A percentile compares a stretch with the other conserved stretches of the same genome.
Conservation (phyloP, 1,140 invertebrate species). For the Listronotus bonariensis region DNA sequence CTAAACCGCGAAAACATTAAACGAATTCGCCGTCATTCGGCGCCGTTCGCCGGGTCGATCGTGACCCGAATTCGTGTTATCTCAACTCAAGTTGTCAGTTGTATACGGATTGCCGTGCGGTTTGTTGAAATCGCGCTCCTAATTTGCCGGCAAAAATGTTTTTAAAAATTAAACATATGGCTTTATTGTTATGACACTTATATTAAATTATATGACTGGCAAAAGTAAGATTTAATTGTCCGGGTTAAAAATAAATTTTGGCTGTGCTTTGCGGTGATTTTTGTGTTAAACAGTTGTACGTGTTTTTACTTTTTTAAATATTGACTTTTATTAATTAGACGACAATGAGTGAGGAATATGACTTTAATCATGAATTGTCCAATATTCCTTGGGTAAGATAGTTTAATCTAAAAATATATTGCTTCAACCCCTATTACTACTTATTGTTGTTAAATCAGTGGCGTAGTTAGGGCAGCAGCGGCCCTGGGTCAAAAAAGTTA, state of each 20-base stretch:
- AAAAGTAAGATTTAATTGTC: not conserved
- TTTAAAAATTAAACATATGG: slow-evolving; percentile 10
- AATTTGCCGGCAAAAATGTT: slow-evolving; percentile 11
- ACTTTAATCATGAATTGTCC: slow-evolving; percentile 47
- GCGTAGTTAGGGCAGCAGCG: no score
- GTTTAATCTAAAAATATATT: no score
- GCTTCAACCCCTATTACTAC: no score
- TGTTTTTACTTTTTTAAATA: slow-evolving; percentile 21
- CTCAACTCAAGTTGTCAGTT: slow-evolving; percentile 16
- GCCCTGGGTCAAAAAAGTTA: no score
- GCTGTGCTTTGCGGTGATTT: slow-evolving; percentile 2
- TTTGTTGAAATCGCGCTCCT: slow-evolving; percentile 4
- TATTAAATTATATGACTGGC: not conserved
- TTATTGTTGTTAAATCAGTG: no score
- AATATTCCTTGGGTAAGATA: slow-evolving; percentile 50
- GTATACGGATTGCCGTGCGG: slow-evolving; percentile 6
- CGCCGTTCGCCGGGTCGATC: slow-evolving; percentile 22
- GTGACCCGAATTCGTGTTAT: slow-evolving; percentile 17
- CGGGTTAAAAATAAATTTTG: not conserved
- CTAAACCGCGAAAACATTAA: not conserved
- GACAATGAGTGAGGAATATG: slow-evolving; percentile 43
- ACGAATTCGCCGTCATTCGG: slow-evolving; percentile 16
- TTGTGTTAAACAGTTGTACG: not conserved
- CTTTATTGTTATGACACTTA: no score
- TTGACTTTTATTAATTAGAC: slow-evolving; percentile 18